Percentiles rank a stretch among this genome's conserved stretches.
Evolutionary conservation across 2,888 invertebrate species (phyloP).

Genomic region (Drosophila macrospina): DNA sequence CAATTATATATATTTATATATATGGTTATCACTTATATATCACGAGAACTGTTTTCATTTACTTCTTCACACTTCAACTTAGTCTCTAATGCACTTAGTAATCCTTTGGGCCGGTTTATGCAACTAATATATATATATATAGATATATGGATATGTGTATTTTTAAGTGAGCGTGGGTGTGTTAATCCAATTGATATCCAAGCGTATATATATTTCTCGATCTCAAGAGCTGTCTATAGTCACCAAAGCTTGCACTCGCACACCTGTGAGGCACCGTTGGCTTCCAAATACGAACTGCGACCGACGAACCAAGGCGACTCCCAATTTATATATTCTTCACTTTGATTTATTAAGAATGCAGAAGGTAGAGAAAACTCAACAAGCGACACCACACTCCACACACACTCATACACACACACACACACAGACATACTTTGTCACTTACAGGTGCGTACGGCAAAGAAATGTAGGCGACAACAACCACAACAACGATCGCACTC

Average conservation of each 20-base stretch:
- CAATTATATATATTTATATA: conserved; percentile 36
- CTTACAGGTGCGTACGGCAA: conserved; percentile 61
- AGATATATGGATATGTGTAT: conserved; percentile 12
- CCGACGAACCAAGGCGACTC: conserved; percentile 82
- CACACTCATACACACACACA: conserved; percentile 24
- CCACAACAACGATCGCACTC: conserved; percentile 24
- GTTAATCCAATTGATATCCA: conserved; percentile 50
- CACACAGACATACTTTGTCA: conserved; percentile 9
- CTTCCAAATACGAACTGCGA: conserved; percentile 85
- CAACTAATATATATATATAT: no score
- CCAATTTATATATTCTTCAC: conserved; percentile 86
- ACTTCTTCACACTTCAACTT: conserved; percentile 4
- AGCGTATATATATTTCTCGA: conserved; percentile 26
- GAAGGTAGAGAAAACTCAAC: conserved; percentile 82
- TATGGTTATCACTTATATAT: conserved; percentile 40
- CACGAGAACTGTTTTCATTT: conserved; percentile 18
- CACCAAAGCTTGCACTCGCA: conserved; percentile 85
- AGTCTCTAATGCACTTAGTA: conserved; percentile 63
- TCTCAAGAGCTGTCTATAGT: conserved; percentile 35
- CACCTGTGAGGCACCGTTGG: conserved; percentile 85
- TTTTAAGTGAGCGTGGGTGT: conserved; percentile 26
- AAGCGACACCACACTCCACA: conserved; percentile 22
- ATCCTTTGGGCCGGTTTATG: conserved; percentile 52
- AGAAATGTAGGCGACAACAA: conserved; percentile 69
- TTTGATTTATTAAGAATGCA: conserved; percentile 86